Conservation (phyloP, 1,140 invertebrate genomes). For the Calliopsis andreniformis region DNA sequence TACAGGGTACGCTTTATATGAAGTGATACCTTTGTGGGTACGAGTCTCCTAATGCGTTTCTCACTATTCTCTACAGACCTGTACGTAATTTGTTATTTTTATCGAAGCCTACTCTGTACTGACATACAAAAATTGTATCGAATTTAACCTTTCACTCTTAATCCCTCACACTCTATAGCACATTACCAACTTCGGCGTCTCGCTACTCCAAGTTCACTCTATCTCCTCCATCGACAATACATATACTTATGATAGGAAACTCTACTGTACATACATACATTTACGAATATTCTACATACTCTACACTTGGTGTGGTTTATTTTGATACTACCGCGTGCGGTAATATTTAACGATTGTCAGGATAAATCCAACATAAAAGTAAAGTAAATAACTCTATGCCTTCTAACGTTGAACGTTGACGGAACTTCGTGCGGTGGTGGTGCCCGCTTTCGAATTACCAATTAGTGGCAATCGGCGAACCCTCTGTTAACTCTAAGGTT, state of each 20-base stretch:
- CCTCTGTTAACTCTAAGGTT: slow-evolving; percentile 41
- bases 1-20: neutral
- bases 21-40: too few relatives aligned
- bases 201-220: neutral
- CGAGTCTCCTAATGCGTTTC: neutral
- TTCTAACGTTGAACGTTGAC: slow-evolving; percentile 74
- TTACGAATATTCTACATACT: slow-evolving; percentile 76
- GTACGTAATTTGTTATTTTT: neutral
- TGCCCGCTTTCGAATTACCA: slow-evolving; percentile 47
- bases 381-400: slow-evolving; percentile 76
- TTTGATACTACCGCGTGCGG: slow-evolving; percentile 79
- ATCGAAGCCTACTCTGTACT: neutral
- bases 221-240: neutral
- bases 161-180: too few relatives aligned
- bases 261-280: slow-evolving; percentile 76
- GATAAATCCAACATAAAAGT: slow-evolving; percentile 51
- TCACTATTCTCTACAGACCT: neutral
- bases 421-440: slow-evolving; percentile 75
- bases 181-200: too few relatives aligned
- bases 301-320: slow-evolving; percentile 80
- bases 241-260: slow-evolving; percentile 52
- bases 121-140: too few relatives aligned
- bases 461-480: neutral
- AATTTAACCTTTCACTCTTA: too few relatives aligned
- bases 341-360: slow-evolving; percentile 74